Evolutionary conservation across 2,113 vertebrate species (phyloP).

Genomic region (human): GRCh38 chr14:25847501-25848000

Average conservation of each 20-base stretch:
- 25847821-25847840: background rate
- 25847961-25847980: constrained; percentile 28
- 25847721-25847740: background rate
- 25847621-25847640: background rate
- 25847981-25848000: constrained; percentile 64
- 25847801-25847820: background rate
- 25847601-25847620: background rate
- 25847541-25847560: background rate
- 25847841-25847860: background rate
- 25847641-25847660: background rate
- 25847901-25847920: background rate
- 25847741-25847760: background rate
- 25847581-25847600: background rate
- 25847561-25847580: background rate
- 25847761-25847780: background rate
- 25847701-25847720: background rate
- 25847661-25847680: background rate
- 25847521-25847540: background rate
- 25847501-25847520: too few species aligned
- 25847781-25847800: background rate
- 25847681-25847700: background rate
- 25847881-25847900: constrained; percentile 6
- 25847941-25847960: constrained; percentile 34
- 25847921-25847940: background rate
- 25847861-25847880: background rate